Evolutionary conservation across 2,888 invertebrate species (phyloP).

Genomic region (Andrena dorsata): DNA sequence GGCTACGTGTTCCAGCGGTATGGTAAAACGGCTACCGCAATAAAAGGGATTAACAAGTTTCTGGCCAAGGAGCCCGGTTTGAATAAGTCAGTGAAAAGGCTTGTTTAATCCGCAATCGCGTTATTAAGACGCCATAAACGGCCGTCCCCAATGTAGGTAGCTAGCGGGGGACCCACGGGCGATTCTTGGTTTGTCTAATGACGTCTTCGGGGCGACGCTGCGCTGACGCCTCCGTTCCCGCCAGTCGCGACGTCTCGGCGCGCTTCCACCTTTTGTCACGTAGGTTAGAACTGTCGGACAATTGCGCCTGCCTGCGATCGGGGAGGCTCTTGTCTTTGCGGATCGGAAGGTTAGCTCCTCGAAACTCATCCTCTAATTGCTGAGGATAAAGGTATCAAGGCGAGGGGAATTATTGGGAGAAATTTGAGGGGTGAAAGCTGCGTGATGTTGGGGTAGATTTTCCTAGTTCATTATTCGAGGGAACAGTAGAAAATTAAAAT

Average conservation of each 20-base stretch:
- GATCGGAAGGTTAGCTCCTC: not conserved
- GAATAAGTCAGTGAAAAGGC: constrained; percentile 48
- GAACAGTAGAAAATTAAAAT: too few species aligned
- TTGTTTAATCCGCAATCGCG: constrained; percentile 39
- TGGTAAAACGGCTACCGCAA: constrained; percentile 32
- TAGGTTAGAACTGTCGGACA: not conserved
- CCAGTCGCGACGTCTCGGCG: constrained; percentile 11
- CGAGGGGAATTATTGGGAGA: not conserved
- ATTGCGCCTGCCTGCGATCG: not conserved
- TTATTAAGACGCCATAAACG: constrained; percentile 40
- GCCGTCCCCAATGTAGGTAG: not conserved
- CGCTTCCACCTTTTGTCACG: not conserved
- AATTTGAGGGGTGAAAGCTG: not conserved
- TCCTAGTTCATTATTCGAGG: too few species aligned
- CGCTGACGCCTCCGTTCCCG: not conserved
- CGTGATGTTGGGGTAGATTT: too few species aligned
- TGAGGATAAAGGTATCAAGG: not conserved
- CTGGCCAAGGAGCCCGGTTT: not conserved
- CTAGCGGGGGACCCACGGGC: too few species aligned
- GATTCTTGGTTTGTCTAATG: constrained; percentile 7
- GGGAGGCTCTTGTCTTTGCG: not conserved
- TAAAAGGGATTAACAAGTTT: constrained; percentile 51
- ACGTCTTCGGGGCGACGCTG: not conserved
- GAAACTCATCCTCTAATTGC: not conserved
- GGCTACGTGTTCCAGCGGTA: not conserved